Base-by-base conservation (phyloP, 2,888 invertebrate species). In the Eupithecia centaureata region DNA sequence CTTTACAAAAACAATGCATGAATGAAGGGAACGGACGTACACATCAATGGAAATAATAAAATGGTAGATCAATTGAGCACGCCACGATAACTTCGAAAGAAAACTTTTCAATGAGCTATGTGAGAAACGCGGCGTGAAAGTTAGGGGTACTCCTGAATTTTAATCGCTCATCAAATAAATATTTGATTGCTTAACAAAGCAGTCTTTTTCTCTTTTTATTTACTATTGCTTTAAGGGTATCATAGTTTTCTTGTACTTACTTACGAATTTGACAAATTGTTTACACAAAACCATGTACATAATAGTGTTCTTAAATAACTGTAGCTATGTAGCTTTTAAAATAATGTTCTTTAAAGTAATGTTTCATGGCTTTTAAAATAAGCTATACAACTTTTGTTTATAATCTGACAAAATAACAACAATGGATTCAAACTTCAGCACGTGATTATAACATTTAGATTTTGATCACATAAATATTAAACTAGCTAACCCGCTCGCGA, bases 161-260 rank as follows among this genome's bases (percentile, higher is more conserved):
- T 15, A 62, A 61, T 65, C 51, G 51, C 42, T 67, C 57, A 68
- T 68, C 74, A 72, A 69, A 73, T 73, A 75, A 87, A 82, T 81
- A 47, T 47, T 47, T 47, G 22, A 47, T 10, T 22, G 12, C 47
- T 3, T 47, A 18, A 1, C 42, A 22, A 22, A 18, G 47, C 18
- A 22, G 18, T 47, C 3, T 42, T 42, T 47, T 12, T 47, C 10
- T 47, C 10, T 47, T 22, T 8, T 18, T 47, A 22, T 47, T 47
- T 4, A 47, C 22, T 12, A 47, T 1, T 47, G 22, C 18, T 47
- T 42, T 42, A 1, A 10, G 22, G 47, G 22, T 12, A 12, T 22
- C 22, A 10, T 47, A 1, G 22, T 47, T 47, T 10, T 47, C 32
- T 18, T 42, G 2, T 22, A 22, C 8, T 47, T 18, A 8, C 18